Evolutionary conservation across 92 coral and sea anemone genomes (phyloP).

Genomic region (Phymanthus crucifer): DNA sequence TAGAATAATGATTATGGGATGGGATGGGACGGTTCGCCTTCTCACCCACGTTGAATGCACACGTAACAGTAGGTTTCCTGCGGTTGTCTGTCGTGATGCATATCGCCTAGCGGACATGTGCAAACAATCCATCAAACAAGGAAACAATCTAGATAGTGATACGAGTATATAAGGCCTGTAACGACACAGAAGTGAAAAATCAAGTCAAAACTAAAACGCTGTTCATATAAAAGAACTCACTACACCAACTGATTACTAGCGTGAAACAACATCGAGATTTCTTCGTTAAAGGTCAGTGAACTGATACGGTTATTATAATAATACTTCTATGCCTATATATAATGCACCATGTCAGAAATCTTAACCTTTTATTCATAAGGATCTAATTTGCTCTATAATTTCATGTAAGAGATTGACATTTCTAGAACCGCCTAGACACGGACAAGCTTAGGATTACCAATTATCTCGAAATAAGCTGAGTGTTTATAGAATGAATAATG

Average conservation of each 20-base stretch:
- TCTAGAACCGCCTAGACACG: no score
- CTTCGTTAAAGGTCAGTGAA: neutral
- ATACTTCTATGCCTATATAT: no score
- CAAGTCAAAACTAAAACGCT: neutral
- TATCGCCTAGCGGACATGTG: neutral
- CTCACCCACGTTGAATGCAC: neutral
- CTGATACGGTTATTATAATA: neutral
- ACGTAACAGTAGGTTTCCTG: conserved; percentile 10
- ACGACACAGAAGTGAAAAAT: neutral
- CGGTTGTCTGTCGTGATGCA: neutral
- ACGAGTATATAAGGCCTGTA: neutral
- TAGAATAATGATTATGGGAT: neutral
- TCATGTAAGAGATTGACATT: no score
- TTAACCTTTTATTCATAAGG: no score
- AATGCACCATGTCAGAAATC: no score
- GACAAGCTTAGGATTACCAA: no score
- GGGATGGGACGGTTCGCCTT: neutral
- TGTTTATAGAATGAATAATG: no score
- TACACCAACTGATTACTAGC: neutral
- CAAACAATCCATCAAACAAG: neutral
- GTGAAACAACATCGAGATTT: neutral
- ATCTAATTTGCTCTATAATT: no score
- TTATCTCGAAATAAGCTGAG: no score
- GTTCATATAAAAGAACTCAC: neutral
- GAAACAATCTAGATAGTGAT: neutral